Percentiles rank a stretch among this genome's conserved stretches.
These are phyloP conservation scores for Orchestia grillus DNA, from an alignment of 1,140 invertebrate genomes.

Conservation along the genomic window DNA sequence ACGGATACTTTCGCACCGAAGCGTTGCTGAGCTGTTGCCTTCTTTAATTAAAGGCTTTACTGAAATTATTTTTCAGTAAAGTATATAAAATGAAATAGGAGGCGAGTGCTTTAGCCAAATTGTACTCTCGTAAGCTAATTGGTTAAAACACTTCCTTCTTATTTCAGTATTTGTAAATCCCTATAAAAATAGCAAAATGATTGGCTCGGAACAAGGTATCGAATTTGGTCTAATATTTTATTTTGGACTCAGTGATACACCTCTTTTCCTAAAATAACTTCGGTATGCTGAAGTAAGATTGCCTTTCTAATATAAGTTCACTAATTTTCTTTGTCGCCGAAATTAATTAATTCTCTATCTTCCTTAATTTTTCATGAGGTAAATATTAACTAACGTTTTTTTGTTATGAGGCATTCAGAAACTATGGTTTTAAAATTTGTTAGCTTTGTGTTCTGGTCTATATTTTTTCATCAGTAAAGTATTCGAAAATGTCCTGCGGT, in stretches of 20 bases:
- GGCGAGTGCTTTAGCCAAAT: background rate
- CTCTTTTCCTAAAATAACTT: background rate
- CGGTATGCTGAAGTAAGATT: background rate
- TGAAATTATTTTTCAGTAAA: conserved; percentile 8
- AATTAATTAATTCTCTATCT: background rate
- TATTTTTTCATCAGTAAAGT: conserved; percentile 52
- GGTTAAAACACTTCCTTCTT: background rate
- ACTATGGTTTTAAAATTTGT: background rate
- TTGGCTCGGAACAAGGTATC: background rate
- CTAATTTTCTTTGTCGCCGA: background rate
- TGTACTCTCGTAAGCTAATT: background rate
- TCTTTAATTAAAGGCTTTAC: background rate
- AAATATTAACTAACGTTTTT: background rate
- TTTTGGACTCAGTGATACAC: background rate
- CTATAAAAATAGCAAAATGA: conserved; percentile 33
- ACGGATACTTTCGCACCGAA: background rate
- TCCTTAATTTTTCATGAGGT: background rate
- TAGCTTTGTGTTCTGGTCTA: conserved; percentile 51
- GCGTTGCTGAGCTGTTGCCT: conserved; percentile 17
- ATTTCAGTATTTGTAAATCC: background rate
- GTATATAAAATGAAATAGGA: background rate
- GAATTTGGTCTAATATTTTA: background rate
- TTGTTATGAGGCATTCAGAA: background rate
- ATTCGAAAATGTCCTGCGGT: background rate
- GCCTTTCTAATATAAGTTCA: background rate